Base-by-base conservation (phyloP, 1,140 invertebrate species). In the Trachymyrmex cornetzi region DNA sequence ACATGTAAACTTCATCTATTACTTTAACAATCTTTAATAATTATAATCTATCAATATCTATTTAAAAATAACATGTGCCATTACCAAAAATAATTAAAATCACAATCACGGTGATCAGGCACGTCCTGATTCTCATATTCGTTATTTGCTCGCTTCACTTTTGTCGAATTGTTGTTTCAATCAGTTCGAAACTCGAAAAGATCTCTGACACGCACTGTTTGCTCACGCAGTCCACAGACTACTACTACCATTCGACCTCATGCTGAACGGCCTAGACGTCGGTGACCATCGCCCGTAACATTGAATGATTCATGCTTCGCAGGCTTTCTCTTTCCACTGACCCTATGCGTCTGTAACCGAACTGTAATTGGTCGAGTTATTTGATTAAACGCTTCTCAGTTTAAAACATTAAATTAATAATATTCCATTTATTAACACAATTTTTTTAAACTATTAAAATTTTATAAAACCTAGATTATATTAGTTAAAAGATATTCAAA, bases 241-340 rank as follows among this genome's bases (percentile, higher is more conserved):
- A 90, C 72, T 90, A 90, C 89, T 90, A 64, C 48, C 11, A 59
- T 64, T 85, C 57, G 67, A 69, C 80, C 82, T 89, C 69, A 44
- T 48, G 34, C 22, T 11, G 59, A 66, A 82, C 59, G 85, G 48
- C 67, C 55, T 72, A 55, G 44, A 71, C 69, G 53, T 44, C 27
- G n/a, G 9, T 87, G 84, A 80, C 61, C 74, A 69, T 86, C 44
- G 77, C 85, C 85, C 22, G n/a, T 38, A 77, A 84, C 80, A 85
- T 75, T 77, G 30, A 55, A 48, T 80, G 34, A 71, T 50, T 71
- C 48, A 72, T 82, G 19, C 71, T 30, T 53, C 11, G n/a, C 79
- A 92, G 88, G 89, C 90, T 92, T 92, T 93, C 92, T 93, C 90
- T 87, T 92, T 82, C 80, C 88, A 82, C 91, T 71, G 86, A 91